Base-by-base conservation (phyloP, 1,140 invertebrate species). In the Ips typographus region DNA sequence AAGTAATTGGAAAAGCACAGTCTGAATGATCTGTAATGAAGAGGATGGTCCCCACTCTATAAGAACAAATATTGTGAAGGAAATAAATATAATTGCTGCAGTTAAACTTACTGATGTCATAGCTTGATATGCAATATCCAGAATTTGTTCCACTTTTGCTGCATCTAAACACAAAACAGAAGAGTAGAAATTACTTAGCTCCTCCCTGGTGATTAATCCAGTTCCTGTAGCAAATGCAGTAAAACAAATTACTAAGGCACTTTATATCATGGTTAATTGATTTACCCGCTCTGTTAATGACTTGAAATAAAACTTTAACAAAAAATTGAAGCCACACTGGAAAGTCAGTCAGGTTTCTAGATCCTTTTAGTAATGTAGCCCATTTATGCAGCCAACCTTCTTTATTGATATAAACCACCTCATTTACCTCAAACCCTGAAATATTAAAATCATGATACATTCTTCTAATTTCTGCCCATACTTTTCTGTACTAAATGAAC, bases 1-100 rank as follows among this genome's bases (percentile, higher is more conserved):
- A 91, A 80, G 82, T 89, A 90, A 75, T 91, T 91, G 36, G 87
- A 85, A 78, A 89, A 90, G 77, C 87, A 88, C 57, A 89, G 82
- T 49, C 87, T 85, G 81, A 86, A 91, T 1, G 86, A 83, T 5
- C 82, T 79, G 79, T 86, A 90, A 70, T 83, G 84, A 44, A 91
- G 79, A 47, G 83, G 84, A 73, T 87, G 81, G 73, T 88, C 88
- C 59, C 85, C 87, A 75, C 89, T 89, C 89, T 91, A 79, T 56
- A 84, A 65, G 22, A 22, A 22, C 22, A 22, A 22, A 22, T 22
- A 22, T 22, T 22, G 22, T 22, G 22, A 22, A 22, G 22, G 22
- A 22, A 22, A 22, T n/a, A n/a, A 36, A 49, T 51, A 36, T 55
- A 1, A 43, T 37, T 55, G 1, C 6, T 37, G 36, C 2, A 55